Conservation (phyloP, 2,113 vertebrate species). For the Sminthopsis crassicaudata region DNA sequence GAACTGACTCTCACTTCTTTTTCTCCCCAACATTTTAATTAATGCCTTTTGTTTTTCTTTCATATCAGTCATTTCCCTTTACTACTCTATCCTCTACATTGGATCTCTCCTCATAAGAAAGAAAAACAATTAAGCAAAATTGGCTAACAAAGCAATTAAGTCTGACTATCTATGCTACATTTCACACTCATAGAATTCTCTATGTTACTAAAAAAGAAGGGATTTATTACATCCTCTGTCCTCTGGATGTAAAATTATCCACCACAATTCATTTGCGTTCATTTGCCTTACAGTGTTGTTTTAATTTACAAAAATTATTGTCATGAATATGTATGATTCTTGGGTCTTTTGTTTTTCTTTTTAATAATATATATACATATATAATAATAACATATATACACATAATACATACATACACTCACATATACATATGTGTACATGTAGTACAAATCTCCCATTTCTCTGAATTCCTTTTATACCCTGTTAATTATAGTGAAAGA, state of each 20-base stretch:
- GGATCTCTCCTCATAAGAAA: background rate
- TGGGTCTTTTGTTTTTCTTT: background rate
- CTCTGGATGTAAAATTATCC: background rate
- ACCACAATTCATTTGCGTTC: background rate
- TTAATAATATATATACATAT: background rate
- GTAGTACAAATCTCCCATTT: background rate
- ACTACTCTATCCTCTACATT: background rate
- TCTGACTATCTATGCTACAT: background rate
- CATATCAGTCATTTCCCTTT: background rate
- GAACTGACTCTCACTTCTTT: background rate
- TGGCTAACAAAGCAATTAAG: background rate
- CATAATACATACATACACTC: no score
- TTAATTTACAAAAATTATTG: background rate
- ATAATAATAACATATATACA: background rate
- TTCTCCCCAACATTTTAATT: background rate
- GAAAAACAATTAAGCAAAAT: background rate
- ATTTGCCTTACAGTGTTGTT: background rate
- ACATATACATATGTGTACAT: no score
- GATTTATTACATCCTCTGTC: background rate
- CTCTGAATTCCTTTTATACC: background rate
- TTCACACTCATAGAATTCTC: background rate
- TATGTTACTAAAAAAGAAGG: background rate
- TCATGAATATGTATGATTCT: background rate
- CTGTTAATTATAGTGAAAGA: background rate
- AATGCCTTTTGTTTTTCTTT: background rate